phyloP scores from a whole-genome alignment of 2,113 vertebrate species.

The Piaya cayana region DNA sequence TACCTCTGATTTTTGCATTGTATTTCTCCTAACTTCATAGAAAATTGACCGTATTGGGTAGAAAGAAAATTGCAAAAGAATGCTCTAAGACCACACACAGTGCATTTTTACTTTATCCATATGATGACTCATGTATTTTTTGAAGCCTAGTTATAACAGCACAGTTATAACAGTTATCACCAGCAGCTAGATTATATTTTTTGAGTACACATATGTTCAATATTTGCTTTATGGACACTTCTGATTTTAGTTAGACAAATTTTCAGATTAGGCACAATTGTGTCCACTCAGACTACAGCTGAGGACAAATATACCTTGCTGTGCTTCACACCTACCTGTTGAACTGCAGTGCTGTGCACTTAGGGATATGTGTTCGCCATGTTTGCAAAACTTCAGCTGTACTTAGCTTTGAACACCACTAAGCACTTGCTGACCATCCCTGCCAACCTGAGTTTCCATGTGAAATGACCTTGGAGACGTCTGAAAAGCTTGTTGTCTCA shows the following conservation, averaged over 20 bases:
- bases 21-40: background rate
- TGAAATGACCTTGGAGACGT: background rate
- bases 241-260: background rate
- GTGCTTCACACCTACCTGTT: background rate
- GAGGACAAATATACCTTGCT: background rate
- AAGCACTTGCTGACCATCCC: background rate
- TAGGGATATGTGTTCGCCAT: accelerated
- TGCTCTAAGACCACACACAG: background rate
- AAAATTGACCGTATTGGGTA: background rate
- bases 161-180: background rate
- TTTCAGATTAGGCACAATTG: background rate
- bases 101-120: background rate
- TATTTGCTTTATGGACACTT: background rate
- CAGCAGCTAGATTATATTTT: background rate
- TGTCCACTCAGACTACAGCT: background rate
- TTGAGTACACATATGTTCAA: background rate
- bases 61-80: background rate
- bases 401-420: background rate
- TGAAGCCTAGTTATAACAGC: background rate
- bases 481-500: background rate
- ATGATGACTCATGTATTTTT: background rate
- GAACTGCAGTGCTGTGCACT: background rate
- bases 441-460: background rate
- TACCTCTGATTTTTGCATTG: background rate
- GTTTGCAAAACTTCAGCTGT: background rate